Percentiles rank a stretch among this genome's conserved stretches.
Conservation (phyloP, 2,113 vertebrate species). For the Struthidea cinerea region DNA sequence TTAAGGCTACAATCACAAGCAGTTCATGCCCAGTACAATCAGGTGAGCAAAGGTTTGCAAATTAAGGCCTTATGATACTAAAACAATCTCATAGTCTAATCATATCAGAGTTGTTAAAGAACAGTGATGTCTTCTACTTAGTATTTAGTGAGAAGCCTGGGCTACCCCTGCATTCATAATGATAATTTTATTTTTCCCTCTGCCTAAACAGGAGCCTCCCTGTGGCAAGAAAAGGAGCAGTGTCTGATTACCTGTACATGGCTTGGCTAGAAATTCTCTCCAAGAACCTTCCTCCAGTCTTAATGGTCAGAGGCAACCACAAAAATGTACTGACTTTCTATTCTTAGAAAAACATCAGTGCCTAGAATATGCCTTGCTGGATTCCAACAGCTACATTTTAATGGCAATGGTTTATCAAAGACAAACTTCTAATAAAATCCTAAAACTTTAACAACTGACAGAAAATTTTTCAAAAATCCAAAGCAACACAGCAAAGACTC, state of each 20-base stretch:
- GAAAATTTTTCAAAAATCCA: neutral
- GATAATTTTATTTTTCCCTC: neutral
- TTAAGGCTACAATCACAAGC: neutral
- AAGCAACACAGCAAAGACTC: neutral
- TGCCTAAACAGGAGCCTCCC: constrained; percentile 86
- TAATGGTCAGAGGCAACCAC: constrained; percentile 96
- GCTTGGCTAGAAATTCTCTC: constrained; percentile 93
- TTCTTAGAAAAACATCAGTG: constrained; percentile 73
- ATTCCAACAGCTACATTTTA: constrained; percentile 1
- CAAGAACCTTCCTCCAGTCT: constrained; percentile 88
- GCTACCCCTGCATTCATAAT: neutral
- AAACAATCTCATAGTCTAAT: neutral
- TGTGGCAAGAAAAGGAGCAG: constrained; percentile 89
- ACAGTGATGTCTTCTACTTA: neutral
- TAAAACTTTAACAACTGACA: neutral
- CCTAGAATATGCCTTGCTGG: neutral
- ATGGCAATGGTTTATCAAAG: neutral
- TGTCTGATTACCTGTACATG: constrained; percentile 95
- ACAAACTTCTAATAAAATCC: neutral
- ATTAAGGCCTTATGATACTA: neutral
- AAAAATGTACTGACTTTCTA: constrained; percentile 98
- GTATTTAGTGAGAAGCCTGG: neutral
- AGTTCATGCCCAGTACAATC: neutral
- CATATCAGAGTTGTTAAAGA: neutral
- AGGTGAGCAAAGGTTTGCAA: neutral